Conservation (phyloP, 1,140 invertebrate species). For the Eciton burchellii region DNA sequence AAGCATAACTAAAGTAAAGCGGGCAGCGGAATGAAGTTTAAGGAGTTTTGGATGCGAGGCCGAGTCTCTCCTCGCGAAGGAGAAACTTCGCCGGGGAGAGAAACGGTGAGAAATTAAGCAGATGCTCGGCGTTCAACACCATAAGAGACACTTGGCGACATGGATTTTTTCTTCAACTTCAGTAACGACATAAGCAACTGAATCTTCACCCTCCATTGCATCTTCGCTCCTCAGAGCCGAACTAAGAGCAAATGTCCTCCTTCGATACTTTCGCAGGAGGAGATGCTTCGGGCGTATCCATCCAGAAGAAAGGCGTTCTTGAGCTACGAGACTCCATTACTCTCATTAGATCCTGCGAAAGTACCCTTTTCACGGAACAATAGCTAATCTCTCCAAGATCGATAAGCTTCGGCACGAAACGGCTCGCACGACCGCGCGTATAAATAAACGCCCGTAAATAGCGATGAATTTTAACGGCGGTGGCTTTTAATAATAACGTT, state of each 20-base stretch:
- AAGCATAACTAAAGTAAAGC: conserved; percentile 44
- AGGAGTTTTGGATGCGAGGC: conserved; percentile 48
- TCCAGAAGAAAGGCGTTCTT: conserved; percentile 56
- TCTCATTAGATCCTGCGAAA: conserved; percentile 53
- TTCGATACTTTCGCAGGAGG: conserved; percentile 50
- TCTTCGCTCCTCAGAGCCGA: conserved; percentile 8
- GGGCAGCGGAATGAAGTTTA: conserved; percentile 47
- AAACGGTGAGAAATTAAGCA: conserved; percentile 58
- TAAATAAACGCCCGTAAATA: conserved; percentile 47
- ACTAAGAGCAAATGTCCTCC: conserved; percentile 34
- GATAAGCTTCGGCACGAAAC: conserved; percentile 53
- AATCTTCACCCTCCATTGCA: conserved; percentile 53
- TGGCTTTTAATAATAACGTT: conserved; percentile 6
- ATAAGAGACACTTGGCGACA: conserved; percentile 56
- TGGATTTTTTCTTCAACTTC: conserved; percentile 56
- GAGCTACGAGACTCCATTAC: conserved; percentile 59
- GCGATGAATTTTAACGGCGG: conserved; percentile 37
- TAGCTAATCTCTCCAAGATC: conserved; percentile 53
- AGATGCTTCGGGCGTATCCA: conserved; percentile 51
- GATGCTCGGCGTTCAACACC: conserved; percentile 54
- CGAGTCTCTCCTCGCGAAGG: conserved; percentile 24
- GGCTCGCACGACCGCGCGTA: background rate
- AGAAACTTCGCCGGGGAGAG: conserved; percentile 39
- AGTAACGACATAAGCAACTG: conserved; percentile 59
- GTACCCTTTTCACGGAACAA: conserved; percentile 50